Evolutionary conservation across 2,888 invertebrate species (phyloP).

Genomic region (Philaethria dido): DNA sequence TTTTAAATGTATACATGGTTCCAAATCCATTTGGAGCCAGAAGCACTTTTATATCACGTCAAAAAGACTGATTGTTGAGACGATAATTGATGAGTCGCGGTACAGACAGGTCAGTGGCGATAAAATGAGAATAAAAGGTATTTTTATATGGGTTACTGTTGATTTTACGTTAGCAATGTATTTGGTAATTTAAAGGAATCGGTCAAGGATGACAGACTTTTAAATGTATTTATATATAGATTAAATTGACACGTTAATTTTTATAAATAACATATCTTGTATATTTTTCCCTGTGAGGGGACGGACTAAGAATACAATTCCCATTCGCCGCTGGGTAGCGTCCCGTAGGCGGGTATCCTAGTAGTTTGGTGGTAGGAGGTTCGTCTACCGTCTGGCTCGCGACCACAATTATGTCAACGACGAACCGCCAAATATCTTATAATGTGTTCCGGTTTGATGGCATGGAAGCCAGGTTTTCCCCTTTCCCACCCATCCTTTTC

Average conservation of each 20-base stretch:
- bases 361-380: too few relatives aligned
- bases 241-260: not conserved
- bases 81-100: constrained; percentile 29
- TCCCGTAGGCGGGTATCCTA: too few relatives aligned
- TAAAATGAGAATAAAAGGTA: constrained; percentile 31
- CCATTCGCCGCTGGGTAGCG: too few relatives aligned
- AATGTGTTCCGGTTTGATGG: too few relatives aligned
- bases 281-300: too few relatives aligned
- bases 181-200: not conserved
- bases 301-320: too few relatives aligned
- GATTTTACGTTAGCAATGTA: constrained; percentile 20
- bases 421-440: too few relatives aligned
- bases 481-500: too few relatives aligned
- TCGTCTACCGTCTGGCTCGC: too few relatives aligned
- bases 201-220: constrained; percentile 22
- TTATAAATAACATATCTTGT: too few relatives aligned
- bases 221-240: constrained; percentile 8
- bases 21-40: constrained; percentile 28
- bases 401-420: too few relatives aligned
- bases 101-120: constrained; percentile 29
- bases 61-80: constrained; percentile 35
- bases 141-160: constrained; percentile 32
- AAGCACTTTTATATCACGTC: constrained; percentile 31
- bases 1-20: not conserved
- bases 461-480: too few relatives aligned